phyloP scores from a whole-genome alignment of 2,888 invertebrate species.

The Miltochrista miniata region DNA sequence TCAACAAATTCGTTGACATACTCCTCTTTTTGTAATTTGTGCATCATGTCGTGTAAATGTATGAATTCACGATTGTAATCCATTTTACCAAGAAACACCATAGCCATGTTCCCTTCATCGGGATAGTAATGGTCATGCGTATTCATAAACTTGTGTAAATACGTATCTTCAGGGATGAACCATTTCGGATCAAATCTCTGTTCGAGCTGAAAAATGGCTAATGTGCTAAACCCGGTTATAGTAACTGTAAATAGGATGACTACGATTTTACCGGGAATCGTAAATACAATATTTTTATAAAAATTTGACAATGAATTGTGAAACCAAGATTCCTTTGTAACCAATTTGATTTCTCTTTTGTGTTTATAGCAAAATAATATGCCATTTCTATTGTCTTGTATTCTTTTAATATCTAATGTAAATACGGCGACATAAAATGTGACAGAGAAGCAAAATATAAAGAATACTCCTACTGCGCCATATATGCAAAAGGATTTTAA shows the following conservation, averaged over 20 bases:
- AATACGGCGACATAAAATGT: slow-evolving; percentile 93
- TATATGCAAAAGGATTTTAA: slow-evolving; percentile 92
- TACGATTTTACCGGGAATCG: slow-evolving; percentile 85
- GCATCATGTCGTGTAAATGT: slow-evolving; percentile 81
- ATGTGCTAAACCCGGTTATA: slow-evolving; percentile 84
- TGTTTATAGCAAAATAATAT: slow-evolving; percentile 87
- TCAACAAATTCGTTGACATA: slow-evolving; percentile 82
- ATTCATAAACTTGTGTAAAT: slow-evolving; percentile 85
- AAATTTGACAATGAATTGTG: slow-evolving; percentile 83
- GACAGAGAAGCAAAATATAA: slow-evolving; percentile 89
- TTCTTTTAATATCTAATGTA: slow-evolving; percentile 87
- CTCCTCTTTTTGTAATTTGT: slow-evolving; percentile 76
- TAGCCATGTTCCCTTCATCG: slow-evolving; percentile 84
- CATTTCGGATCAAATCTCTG: slow-evolving; percentile 91
- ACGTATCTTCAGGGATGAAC: slow-evolving; percentile 89
- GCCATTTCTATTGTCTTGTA: slow-evolving; percentile 86
- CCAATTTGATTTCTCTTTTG: slow-evolving; percentile 76
- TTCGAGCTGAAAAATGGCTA: slow-evolving; percentile 85
- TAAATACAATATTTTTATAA: slow-evolving; percentile 87
- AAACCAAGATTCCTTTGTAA: slow-evolving; percentile 82
- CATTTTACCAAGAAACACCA: slow-evolving; percentile 86
- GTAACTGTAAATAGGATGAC: slow-evolving; percentile 84
- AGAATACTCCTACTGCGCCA: slow-evolving; percentile 89
- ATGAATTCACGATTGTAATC: slow-evolving; percentile 86
- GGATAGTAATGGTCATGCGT: slow-evolving; percentile 86